Percentiles rank a stretch among this genome's conserved stretches.
Evolutionary conservation across 2,113 vertebrate genomes (phyloP).

Genomic region (Rhynchomys soricoides): DNA sequence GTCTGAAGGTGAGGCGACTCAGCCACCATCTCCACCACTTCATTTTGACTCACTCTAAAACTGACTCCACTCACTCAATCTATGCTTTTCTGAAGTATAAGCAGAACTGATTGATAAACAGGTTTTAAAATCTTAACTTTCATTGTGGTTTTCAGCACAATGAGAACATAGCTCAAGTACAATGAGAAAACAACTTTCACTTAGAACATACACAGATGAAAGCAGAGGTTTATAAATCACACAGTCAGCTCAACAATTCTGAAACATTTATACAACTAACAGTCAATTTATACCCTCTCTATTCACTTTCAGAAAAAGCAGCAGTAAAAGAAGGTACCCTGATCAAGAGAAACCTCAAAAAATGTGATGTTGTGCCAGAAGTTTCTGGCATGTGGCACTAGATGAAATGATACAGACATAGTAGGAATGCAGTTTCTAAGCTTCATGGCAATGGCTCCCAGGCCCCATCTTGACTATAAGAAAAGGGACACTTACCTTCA

Average conservation of each 20-base stretch:
- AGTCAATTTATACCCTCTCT: background rate
- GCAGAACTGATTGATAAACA: background rate
- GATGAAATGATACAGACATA: background rate
- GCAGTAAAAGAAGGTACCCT: background rate
- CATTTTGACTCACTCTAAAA: conserved; percentile 3
- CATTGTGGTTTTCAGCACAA: conserved; percentile 33
- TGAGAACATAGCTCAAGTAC: background rate
- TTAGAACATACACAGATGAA: conserved; percentile 1
- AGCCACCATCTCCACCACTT: background rate
- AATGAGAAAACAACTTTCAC: background rate
- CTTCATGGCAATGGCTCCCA: background rate
- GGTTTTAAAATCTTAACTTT: conserved; percentile 26
- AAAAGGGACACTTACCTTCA: conserved; percentile 90
- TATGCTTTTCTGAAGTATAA: conserved; percentile 50
- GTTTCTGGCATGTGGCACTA: background rate
- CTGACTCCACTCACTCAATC: background rate
- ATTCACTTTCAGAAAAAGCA: background rate
- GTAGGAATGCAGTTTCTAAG: conserved; percentile 44
- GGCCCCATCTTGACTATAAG: background rate
- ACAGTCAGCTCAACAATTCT: background rate
- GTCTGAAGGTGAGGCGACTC: background rate
- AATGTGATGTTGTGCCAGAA: background rate
- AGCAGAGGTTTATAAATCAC: conserved; percentile 4
- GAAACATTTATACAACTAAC: background rate
- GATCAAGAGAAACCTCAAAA: conserved; percentile 14